Percentiles rank a stretch among this genome's conserved stretches.
phyloP scores from a whole-genome alignment of 2,113 vertebrate genomes.

The Epinephelus moara region DNA sequence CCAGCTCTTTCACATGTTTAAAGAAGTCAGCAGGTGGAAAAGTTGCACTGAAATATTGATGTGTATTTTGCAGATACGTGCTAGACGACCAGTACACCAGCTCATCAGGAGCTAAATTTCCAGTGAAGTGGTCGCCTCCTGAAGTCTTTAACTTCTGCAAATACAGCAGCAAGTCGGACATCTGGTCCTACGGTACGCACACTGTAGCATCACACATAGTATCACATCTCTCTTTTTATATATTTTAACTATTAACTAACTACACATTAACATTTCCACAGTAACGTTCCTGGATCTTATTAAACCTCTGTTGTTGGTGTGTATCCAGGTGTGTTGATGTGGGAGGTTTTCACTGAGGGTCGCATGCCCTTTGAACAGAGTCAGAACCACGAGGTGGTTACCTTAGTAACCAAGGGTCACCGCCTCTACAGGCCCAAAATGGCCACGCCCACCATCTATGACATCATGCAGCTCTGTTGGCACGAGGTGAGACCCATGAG shows the following conservation, averaged over 20 bases:
- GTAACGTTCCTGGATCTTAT: neutral
- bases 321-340: constrained; percentile 92
- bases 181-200: constrained; percentile 93
- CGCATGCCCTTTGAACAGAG: constrained; percentile 94
- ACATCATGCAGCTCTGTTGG: constrained; percentile 94
- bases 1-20: neutral
- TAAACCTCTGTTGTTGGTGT: neutral
- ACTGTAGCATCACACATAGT: neutral
- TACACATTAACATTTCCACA: neutral
- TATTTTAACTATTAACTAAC: neutral
- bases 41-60: neutral
- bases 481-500: constrained; percentile 87
- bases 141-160: constrained; percentile 95
- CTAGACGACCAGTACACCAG: constrained; percentile 95
- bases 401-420: constrained; percentile 90
- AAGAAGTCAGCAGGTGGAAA: too few relatives aligned
- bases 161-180: constrained; percentile 97
- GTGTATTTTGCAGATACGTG: constrained; percentile 87
- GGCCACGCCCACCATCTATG: constrained; percentile 87
- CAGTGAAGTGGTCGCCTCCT: constrained; percentile 97
- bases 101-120: constrained; percentile 93
- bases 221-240: neutral
- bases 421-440: constrained; percentile 91
- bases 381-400: constrained; percentile 93
- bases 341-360: constrained; percentile 95